Evolutionary conservation across 92 coral and sea anemone genomes (phyloP).

Genomic region (Ricordea florida): DNA sequence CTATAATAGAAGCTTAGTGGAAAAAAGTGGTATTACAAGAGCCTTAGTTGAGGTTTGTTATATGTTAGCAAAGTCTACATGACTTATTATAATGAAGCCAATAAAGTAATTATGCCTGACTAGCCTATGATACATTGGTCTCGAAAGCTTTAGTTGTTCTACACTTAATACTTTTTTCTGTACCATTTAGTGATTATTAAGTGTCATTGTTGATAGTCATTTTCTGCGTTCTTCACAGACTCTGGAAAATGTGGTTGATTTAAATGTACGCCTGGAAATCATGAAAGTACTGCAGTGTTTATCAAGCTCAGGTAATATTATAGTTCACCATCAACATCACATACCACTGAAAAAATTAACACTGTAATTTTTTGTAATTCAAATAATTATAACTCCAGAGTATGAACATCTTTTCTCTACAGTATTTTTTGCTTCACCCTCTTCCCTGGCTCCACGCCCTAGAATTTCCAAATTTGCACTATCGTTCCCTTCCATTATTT

Average conservation of each 20-base stretch:
- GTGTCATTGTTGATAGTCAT: background rate
- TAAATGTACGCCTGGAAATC: constrained; percentile 72
- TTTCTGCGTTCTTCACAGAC: constrained; percentile 49
- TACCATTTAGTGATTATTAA: background rate
- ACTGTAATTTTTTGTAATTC: no score
- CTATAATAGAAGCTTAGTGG: constrained; percentile 74
- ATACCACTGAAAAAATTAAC: background rate
- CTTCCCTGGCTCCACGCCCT: no score
- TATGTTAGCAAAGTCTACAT: no score
- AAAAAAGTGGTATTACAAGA: constrained; percentile 90
- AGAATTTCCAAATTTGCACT: no score
- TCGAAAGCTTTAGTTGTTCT: background rate
- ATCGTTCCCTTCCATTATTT: no score
- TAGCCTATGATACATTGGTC: no score
- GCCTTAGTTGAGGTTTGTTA: constrained; percentile 91
- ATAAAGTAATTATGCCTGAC: no score
- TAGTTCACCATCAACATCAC: no score
- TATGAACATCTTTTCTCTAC: no score
- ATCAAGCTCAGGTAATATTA: constrained; percentile 79
- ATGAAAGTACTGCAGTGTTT: constrained; percentile 85
- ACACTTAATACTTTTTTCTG: background rate
- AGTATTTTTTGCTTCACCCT: no score
- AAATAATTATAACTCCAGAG: no score
- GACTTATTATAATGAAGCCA: no score
- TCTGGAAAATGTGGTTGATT: constrained; percentile 65